Base-by-base conservation (phyloP, 2,113 vertebrate species). In the Syngnathus floridae region DNA sequence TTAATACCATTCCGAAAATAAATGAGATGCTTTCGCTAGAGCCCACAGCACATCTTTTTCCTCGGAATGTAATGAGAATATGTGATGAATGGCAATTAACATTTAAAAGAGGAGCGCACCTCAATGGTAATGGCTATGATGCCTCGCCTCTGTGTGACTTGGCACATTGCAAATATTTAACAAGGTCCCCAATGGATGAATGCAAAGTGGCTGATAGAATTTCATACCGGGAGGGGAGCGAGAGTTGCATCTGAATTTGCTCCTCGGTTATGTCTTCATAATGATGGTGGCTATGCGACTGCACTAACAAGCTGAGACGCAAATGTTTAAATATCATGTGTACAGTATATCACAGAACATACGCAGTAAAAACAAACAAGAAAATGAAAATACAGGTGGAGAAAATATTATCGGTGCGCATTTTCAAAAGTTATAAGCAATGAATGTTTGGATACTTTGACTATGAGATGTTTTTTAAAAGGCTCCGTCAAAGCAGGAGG, bases 121-220 rank as follows among this genome's bases (percentile, higher is more conserved):
- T 88, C 83, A 80, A 77, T 84, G 70, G 64, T 75, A 82, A 87
- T 83, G 76, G 73, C 75, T 59, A 55, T 49, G 48, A 74, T 40
- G 57, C 69, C 43, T 48, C 65, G 43, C 64, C 64, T 71, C 62
- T 71, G 69, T 73, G 60, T 77, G 85, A 78, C 64, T 71, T 51
- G 67, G 74, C 69, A 80, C 74, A 75, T 65, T 26, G 54, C 84
- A 88, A 84, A 86, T 82, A 86, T 88, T 88, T 84, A 84, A 88
- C 75, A 83, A 79, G 67, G 70, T 74, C 64, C 67, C 66, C 67
- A 72, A 84, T 49, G 62, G 65, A 78, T 65, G 65, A 70, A 72
- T 73, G 73, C 64, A 69, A 57, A 62, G 37, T 48, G 36, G 54
- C 40, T n/a, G 64, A 54, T n/a, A 67, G 43, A 64, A 76, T 69